These are phyloP conservation scores for Hippoglossus stenolepis DNA, from an alignment of 2,113 vertebrate genomes.

Conservation along the genomic window DNA sequence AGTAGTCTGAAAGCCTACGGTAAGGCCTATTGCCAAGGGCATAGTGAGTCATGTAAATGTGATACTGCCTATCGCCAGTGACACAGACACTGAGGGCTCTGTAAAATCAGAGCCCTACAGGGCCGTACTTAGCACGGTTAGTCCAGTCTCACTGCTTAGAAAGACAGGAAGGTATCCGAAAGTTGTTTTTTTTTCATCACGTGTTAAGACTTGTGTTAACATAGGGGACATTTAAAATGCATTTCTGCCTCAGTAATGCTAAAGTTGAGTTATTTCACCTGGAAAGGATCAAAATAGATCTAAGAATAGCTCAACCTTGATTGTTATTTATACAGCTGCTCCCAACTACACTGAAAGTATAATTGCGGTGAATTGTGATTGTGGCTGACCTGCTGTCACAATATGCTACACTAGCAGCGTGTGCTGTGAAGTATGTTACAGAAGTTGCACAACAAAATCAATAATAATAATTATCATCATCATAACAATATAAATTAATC, in stretches of 20 bases:
- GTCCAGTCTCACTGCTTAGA: neutral
- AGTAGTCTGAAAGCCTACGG: slow-evolving; percentile 78
- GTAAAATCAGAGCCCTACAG: slow-evolving; percentile 38
- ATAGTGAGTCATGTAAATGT: slow-evolving; percentile 63
- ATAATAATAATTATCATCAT: too few relatives aligned
- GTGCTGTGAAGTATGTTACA: too few relatives aligned
- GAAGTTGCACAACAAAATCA: too few relatives aligned
- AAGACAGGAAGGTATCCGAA: neutral
- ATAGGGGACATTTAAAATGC: neutral
- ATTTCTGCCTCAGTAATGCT: neutral
- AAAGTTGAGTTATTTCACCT: neutral
- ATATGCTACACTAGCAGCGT: neutral
- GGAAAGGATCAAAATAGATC: neutral
- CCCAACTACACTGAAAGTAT: neutral
- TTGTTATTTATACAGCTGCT: neutral
- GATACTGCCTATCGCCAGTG: slow-evolving; percentile 46
- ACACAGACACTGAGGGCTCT: slow-evolving; percentile 28
- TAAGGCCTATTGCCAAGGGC: slow-evolving; percentile 62
- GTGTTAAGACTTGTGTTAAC: neutral
- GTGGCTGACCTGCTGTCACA: neutral
- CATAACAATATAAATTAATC: too few relatives aligned
- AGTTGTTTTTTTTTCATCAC: neutral
- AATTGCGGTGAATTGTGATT: neutral
- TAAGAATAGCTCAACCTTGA: neutral
- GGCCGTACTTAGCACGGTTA: neutral